Percentiles rank a stretch among this genome's conserved stretches.
These are phyloP conservation scores for Anas georgica DNA, from an alignment of 2,797 vertebrate genomes.

Conservation along the genomic window DNA sequence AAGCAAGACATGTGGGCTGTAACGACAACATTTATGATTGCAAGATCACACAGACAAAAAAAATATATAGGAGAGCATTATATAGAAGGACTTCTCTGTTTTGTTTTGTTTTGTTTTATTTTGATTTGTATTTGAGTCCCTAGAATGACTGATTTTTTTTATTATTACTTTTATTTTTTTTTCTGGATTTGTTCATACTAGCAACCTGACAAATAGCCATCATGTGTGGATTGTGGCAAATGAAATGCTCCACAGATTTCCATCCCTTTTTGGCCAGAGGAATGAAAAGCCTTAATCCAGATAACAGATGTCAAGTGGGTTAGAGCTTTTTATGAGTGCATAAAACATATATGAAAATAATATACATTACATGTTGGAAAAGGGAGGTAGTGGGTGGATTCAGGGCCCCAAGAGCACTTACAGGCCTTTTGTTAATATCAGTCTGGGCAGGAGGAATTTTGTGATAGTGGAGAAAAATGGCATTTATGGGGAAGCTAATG, in stretches of 20 bases:
- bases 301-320: conserved; percentile 24
- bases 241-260: neutral
- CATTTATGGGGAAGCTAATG: neutral
- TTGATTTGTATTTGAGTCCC: neutral
- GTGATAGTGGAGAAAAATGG: neutral
- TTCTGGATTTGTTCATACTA: neutral
- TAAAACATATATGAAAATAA: conserved; percentile 27
- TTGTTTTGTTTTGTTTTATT: neutral
- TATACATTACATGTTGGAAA: neutral
- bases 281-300: neutral
- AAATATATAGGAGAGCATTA: neutral
- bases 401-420: neutral
- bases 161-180: neutral
- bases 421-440: neutral
- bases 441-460: neutral
- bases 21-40: neutral
- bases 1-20: neutral
- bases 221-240: neutral
- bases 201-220: neutral
- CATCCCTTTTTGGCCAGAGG: neutral
- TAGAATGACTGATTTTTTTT: neutral
- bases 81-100: neutral
- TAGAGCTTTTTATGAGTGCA: conserved; percentile 7
- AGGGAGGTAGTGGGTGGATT: neutral
- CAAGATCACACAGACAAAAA: neutral